Percentiles rank a stretch among this genome's conserved stretches.
These are phyloP conservation scores for Brachypteracias leptosomus DNA, from an alignment of 2,113 vertebrate genomes.

Conservation along the genomic window DNA sequence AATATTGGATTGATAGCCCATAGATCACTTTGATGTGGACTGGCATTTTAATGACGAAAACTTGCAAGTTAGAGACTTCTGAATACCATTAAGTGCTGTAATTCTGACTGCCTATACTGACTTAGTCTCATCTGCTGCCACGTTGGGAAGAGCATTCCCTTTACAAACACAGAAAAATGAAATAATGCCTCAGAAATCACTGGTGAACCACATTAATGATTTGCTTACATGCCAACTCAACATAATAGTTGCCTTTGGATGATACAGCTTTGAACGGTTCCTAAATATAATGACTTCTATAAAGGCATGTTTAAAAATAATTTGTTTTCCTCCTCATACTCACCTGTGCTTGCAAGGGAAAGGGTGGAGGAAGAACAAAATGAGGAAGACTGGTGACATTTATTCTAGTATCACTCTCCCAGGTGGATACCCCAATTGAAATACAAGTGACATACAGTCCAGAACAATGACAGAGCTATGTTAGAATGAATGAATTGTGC, in stretches of 20 bases:
- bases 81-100: constrained; percentile 3
- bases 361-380: neutral
- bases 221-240: constrained; percentile 28
- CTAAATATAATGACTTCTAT: constrained; percentile 36
- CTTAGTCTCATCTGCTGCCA: constrained; percentile 16
- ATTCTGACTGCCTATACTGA: constrained; percentile 6
- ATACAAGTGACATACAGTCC: neutral
- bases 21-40: neutral
- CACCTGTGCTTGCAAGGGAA: neutral
- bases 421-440: neutral
- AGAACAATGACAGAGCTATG: neutral
- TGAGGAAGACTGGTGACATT: neutral
- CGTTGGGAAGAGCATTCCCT: neutral
- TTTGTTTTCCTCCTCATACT: constrained; percentile 10
- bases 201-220: constrained; percentile 55
- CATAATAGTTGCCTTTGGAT: constrained; percentile 44
- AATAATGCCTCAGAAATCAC: constrained; percentile 56
- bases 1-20: neutral
- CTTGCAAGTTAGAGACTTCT: neutral
- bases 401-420: neutral
- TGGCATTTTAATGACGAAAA: constrained; percentile 26
- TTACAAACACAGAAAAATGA: constrained; percentile 30
- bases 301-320: constrained; percentile 34
- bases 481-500: neutral
- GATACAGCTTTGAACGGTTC: constrained; percentile 34